Conservation (phyloP, 64 coral and sea anemone genomes). For the Montipora foliosa region DNA sequence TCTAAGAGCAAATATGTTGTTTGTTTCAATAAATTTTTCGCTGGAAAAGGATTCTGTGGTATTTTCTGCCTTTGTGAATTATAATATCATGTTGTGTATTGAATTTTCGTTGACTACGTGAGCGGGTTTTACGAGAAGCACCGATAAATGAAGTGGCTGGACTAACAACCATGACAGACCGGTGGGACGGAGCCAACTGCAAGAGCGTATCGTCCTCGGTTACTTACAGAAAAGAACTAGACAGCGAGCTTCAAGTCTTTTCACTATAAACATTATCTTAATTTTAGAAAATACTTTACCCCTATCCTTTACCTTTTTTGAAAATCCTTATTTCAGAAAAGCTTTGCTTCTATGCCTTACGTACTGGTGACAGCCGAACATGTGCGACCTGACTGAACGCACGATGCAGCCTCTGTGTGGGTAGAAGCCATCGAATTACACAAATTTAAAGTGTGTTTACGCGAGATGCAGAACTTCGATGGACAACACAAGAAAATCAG, state of each 20-base stretch:
- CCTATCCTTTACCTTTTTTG: neutral
- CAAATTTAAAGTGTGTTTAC: conserved; percentile 54
- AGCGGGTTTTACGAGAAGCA: conserved; percentile 58
- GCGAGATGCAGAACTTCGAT: conserved; percentile 73
- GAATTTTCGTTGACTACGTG: no score
- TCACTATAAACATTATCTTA: no score
- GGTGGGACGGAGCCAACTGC: neutral
- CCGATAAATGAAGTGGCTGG: conserved; percentile 29
- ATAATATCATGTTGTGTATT: no score
- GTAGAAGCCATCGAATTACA: conserved; percentile 17
- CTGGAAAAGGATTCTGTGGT: no score
- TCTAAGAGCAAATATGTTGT: no score
- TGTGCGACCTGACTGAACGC: neutral
- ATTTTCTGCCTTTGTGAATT: no score
- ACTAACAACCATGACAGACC: no score
- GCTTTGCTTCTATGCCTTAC: neutral
- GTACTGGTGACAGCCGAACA: conserved; percentile 39
- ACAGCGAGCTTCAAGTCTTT: no score
- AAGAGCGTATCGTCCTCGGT: no score
- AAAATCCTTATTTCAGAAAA: neutral
- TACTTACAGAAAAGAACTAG: no score
- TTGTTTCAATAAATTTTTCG: no score
- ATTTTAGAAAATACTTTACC: no score
- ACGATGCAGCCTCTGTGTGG: conserved; percentile 71
- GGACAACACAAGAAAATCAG: conserved; percentile 52